Base-by-base conservation (phyloP, 1,140 invertebrate genomes). In the Coptotermes formosanus region DNA sequence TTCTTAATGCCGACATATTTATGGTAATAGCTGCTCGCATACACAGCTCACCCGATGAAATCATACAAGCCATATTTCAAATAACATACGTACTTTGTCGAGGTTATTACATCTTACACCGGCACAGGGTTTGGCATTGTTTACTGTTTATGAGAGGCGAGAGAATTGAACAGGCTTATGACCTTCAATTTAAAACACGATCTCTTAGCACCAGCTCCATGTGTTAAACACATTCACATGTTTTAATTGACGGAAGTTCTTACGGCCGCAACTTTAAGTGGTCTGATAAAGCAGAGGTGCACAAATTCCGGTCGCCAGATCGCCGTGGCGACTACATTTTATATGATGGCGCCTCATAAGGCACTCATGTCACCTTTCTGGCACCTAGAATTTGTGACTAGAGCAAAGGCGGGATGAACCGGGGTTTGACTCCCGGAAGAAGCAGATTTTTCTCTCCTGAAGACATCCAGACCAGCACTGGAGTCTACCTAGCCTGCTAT, bases 1-100 rank as follows among this genome's bases (percentile, higher is more conserved):
- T 52, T 45, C 19, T 30, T 84, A 32, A 30, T 52, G 44, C 14
- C 83, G 83, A 84, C 83, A 84, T 84, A 52, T 84, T 84, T 84
- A 84, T 52, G 83, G 83, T 84, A 52, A 84, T 84, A 52, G 83
- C 83, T 30, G 64, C 25, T 75, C 64, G 1, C 64, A 30, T 75
- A 75, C 64, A 30, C 64, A 75, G 45, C 30, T 19, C 83, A 84
- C 43, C 12, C 59, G 83, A 84, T 84, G 83, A 84, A 84, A 84
- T 84, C 59, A 52, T 25, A 84, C 52, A 52, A 19, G 48, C 30
- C 83, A 84, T 55, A 84, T 84, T 32, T 84, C 52, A 84, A n/a
- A 75, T 75, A 30, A 30, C 59, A 64, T 64, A 64, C 59, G 11
- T 8, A n/a, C 55, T 59, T 23, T 14, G 59, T 64, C 25, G 59